These are phyloP conservation scores for Cheilosia vulpina DNA, from an alignment of 2,888 invertebrate species.

Conservation along the genomic window DNA sequence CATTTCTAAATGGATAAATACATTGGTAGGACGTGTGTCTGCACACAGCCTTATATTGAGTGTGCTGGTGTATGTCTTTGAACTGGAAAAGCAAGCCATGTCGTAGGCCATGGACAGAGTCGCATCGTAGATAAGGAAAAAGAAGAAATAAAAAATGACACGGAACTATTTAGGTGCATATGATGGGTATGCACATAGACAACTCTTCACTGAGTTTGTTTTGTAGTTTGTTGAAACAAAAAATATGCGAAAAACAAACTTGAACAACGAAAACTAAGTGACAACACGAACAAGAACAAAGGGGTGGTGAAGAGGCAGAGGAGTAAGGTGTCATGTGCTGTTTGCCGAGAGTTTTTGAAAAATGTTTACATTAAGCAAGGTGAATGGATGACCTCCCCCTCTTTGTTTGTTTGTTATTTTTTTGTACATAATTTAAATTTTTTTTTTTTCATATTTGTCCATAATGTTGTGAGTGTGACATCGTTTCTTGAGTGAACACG, in stretches of 20 bases:
- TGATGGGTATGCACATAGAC: slow-evolving; percentile 16
- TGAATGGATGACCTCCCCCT: slow-evolving; percentile 54
- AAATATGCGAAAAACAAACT: slow-evolving; percentile 27
- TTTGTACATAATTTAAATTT: neutral
- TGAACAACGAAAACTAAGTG: slow-evolving; percentile 9
- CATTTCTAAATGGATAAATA: slow-evolving; percentile 55
- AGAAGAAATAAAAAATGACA: slow-evolving; percentile 1
- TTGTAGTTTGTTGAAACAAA: neutral
- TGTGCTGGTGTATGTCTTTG: slow-evolving; percentile 28
- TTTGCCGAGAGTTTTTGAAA: slow-evolving; percentile 60
- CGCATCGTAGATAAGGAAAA: slow-evolving; percentile 12
- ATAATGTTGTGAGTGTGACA: slow-evolving; percentile 9
- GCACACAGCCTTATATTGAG: neutral
- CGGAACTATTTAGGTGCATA: slow-evolving; percentile 24
- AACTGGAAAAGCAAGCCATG: slow-evolving; percentile 51
- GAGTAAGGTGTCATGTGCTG: slow-evolving; percentile 59
- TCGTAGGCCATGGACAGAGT: slow-evolving; percentile 63
- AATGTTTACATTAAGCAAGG: slow-evolving; percentile 61
- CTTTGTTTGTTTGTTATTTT: slow-evolving; percentile 21
- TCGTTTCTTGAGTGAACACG: neutral
- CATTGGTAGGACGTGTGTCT: slow-evolving; percentile 33
- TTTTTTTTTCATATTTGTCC: neutral
- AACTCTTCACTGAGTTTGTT: slow-evolving; percentile 22
- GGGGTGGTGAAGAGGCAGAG: slow-evolving; percentile 15
- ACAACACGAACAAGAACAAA: slow-evolving; percentile 42